Evolutionary conservation across 2,797 vertebrate genomes (phyloP), one percentile per base, ranked within the genome.

Genomic region (Cheirogaleus major): DNA sequence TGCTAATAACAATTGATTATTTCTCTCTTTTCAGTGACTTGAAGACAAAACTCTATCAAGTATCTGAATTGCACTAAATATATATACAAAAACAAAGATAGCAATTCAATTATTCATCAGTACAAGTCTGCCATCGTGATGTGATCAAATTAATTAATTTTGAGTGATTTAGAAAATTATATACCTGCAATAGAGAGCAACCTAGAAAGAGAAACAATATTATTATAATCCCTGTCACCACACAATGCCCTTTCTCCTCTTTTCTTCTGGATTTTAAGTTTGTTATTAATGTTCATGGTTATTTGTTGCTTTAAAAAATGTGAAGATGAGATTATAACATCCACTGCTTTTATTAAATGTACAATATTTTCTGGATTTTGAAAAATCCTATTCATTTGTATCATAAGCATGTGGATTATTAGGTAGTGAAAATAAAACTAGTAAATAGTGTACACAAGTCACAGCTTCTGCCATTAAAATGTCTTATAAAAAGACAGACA

Each of bases 81-180:
- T 23, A 72, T 72, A 55, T 59, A n/a, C 5, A 65, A 85, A 93
- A 83, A 72, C 2, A 95, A 22, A 57, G 48, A 85, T 35, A 91
- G 43, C 7, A 61, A 76, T 45, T 70, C 81, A 90, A 88, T 92
- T 92, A 82, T 96, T 82, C 25, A 57, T 11, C 14, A 83, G 7
- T 50, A 65, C 41, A 27, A 50, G 35, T 90, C 52, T 94, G 41
- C 15, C 61, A 48, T 72, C 83, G 70, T 88, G 27, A 90, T 87
- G 35, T 84, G 59, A 88, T 85, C 20, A 95, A 92, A 95, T 83
- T 92, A 85, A 86, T 92, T 86, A 89, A 73, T 88, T 80, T 88
- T 84, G 22, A 93, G 81, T 88, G 57, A 88, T 84, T 92, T 83
- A 67, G 27, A 95, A 86, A 83, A 69, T 6, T 67, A 35, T 69